Base-by-base conservation (phyloP, 2,888 invertebrate genomes). In the Bursaphelenchus okinawaensis region DNA sequence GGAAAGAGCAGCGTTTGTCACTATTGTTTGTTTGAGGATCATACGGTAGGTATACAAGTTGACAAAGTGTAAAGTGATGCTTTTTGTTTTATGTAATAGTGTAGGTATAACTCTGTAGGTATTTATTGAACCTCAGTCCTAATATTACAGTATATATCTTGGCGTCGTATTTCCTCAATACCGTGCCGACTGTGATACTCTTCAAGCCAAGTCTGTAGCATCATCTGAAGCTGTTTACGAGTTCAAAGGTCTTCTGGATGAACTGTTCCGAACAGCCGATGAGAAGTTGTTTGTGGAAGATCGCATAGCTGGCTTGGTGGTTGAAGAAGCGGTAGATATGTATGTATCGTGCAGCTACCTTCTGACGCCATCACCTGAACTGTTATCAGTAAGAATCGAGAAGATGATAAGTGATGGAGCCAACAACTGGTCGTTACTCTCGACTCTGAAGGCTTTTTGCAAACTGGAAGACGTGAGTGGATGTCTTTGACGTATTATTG, bases 171-270 rank as follows among this genome's bases (percentile, higher is more conserved):
- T 31, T 24, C 55, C 65, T 20, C 12, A 24, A 12, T n/a, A 54
- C 16, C 20, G 79, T 12, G 67, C 78, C 26, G 91, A 93, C 83
- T 90, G 89, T 68, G 89, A 90, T 73, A 88, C 89, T 68, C 85
- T 92, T 71, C 90, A 91, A 4, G 16, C 12, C 12, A 12, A n/a
- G n/a, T n/a, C 40, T 40, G 16, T 16, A 1, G 40, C 40, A 4
- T 40, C 40, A 16, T 40, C 40, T 1, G 91, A 92, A 83, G 89
- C 90, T 77, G 89, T 93, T 67, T 91, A 90, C 1, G 92, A 92
- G 80, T 89, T 91, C 0, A 86, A 92, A 61, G 89, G 89, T 8
- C 85, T 93, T 28, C 86, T 94, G 9, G 89, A 91, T 73, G 88
- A 88, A 68, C 91, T 94, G 73, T 71, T 69, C 55, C 29, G 50